Evolutionary conservation across 2,797 vertebrate species (phyloP), one percentile per base, ranked within the genome.

Genomic region (Echeneis naucrates): DNA sequence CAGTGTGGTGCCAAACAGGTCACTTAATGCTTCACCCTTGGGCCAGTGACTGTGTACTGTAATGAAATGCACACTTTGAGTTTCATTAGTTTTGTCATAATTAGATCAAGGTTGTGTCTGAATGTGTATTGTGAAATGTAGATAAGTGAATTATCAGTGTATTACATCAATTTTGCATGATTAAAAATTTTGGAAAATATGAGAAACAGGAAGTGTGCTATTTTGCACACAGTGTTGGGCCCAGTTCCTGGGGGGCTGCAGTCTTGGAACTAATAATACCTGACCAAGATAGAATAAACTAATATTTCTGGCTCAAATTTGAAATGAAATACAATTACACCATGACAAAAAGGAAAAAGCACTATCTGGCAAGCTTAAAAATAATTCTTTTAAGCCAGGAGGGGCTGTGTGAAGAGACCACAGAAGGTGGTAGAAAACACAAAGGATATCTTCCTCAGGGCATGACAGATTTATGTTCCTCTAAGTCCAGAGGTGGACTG

Each of bases 11-110:
- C 13, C 23, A 35, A 23, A 59, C n/a, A 8, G 17, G 40, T 17
- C 40, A 42, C 27, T 40, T 35, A 16, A 11, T 21, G 4, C 4
- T 16, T 24, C 17, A 21, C 33, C 45, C 24, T 21, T 17, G 11
- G 50, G 32, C 11, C 16, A 57, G 7, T 56, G 14, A 56, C 9
- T 40, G 8, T 19, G 37, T 44, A 17, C 30, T 35, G 48, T 32
- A 48, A 53, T 53, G 8, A 52, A 42, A 16, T 10, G 37, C 56
- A 60, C 35, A n/a, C 12, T 33, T 53, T 52, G 37, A 42, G n/a
- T 32, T 59, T 23, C 37, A 57, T 37, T 38, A 7, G 0, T 58
- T 47, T 47, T 42, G 19, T 53, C 53, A 60, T 53, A 53, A 60
- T 14, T 44, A 27, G 27, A 35, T 60, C 30, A 61, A 14, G 27